A percentile compares a stretch with the other conserved stretches of the same genome.
These are phyloP conservation scores for Idaea biselata DNA, from an alignment of 2,888 invertebrate species.

Conservation along the genomic window DNA sequence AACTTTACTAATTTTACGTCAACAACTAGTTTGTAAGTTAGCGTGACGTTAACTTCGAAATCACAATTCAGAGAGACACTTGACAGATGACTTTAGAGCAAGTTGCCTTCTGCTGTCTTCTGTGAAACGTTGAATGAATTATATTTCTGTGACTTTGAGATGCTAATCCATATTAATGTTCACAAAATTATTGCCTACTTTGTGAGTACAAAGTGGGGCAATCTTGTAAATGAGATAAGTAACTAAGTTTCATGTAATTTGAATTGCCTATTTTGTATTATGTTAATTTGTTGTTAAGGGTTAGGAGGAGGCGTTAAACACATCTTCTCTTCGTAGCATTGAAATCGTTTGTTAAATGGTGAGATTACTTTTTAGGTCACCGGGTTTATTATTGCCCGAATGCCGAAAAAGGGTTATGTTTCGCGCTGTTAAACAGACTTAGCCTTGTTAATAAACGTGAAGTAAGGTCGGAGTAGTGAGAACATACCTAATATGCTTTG, in stretches of 20 bases:
- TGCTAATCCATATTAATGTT: background rate
- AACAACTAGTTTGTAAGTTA: slow-evolving; percentile 42
- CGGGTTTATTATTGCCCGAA: too few species aligned
- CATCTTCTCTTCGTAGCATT: background rate
- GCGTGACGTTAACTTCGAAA: slow-evolving; percentile 43
- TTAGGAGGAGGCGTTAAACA: background rate
- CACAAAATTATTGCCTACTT: background rate
- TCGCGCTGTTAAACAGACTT: too few species aligned
- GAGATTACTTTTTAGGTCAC: too few species aligned
- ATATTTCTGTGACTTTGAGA: slow-evolving; percentile 1
- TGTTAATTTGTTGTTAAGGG: background rate
- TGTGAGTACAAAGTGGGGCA: background rate
- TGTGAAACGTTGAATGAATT: background rate
- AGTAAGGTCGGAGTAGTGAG: too few species aligned
- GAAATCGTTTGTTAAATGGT: too few species aligned
- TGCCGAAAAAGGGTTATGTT: too few species aligned
- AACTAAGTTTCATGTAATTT: background rate
- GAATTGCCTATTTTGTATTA: background rate
- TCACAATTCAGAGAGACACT: slow-evolving; percentile 38
- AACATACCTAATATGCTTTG: too few species aligned
- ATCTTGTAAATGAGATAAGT: background rate
- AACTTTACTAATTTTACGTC: slow-evolving; percentile 17
- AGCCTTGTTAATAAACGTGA: too few species aligned
- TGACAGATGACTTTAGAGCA: slow-evolving; percentile 18
- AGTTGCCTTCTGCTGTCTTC: slow-evolving; percentile 25